Evolutionary conservation across 2,113 vertebrate genomes (phyloP).

Genomic region (Tympanuchus pallidicinctus): DNA sequence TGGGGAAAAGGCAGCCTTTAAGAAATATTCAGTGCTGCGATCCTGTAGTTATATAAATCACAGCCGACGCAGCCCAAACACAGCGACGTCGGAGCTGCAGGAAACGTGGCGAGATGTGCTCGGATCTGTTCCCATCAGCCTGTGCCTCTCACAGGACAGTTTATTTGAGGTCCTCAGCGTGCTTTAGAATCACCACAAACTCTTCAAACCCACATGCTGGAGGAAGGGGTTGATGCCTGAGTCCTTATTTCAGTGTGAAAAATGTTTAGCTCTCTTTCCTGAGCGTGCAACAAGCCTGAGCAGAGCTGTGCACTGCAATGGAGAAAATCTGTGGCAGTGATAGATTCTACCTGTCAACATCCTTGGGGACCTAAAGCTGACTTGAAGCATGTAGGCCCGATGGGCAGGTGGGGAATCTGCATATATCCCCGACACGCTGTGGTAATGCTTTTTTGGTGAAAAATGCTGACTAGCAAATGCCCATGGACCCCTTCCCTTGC

Average conservation of each 20-base stretch:
- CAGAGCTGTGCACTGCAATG: not conserved
- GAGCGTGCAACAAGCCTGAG: not conserved
- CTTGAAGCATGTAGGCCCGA: not conserved
- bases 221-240: not conserved
- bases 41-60: constrained; percentile 5
- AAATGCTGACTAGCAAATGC: not conserved
- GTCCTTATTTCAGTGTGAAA: not conserved
- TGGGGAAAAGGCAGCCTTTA: not conserved
- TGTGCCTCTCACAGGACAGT: not conserved
- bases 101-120: not conserved
- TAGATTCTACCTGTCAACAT: not conserved
- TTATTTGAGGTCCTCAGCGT: not conserved
- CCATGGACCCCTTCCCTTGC: not conserved
- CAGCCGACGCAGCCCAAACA: not conserved
- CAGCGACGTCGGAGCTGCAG: not conserved
- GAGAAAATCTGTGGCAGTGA: rapidly evolving
- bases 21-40: not conserved
- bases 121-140: not conserved
- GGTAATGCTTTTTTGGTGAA: not conserved
- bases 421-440: not conserved
- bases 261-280: not conserved
- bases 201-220: not conserved
- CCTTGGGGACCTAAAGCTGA: not conserved
- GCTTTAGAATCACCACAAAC: not conserved
- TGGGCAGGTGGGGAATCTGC: not conserved